Evolutionary conservation across 2,888 invertebrate genomes (phyloP).

Genomic region (Ashinkailepas kermadecensis): DNA sequence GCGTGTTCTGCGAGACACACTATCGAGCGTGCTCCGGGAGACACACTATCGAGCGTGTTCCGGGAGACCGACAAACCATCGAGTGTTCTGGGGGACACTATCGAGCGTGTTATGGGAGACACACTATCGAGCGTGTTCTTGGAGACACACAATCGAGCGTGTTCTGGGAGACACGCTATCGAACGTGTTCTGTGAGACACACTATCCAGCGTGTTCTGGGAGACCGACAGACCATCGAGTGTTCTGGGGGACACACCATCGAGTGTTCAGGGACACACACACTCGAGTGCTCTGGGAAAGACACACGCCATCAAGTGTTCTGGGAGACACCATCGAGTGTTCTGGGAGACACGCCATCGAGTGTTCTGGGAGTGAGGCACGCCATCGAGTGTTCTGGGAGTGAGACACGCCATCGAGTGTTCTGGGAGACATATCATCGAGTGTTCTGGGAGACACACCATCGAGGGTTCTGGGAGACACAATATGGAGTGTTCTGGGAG

Average conservation of each 20-base stretch:
- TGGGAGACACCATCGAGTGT: not conserved
- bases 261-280: not conserved
- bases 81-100: not conserved
- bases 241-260: not conserved
- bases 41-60: not conserved
- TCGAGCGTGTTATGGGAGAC: no score
- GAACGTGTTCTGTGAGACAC: not conserved
- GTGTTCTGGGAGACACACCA: not conserved
- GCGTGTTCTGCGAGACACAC: not conserved
- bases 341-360: not conserved
- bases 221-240: not conserved
- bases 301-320: conserved; percentile 4
- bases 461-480: not conserved
- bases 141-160: not conserved
- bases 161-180: not conserved
- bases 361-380: not conserved
- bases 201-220: not conserved
- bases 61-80: not conserved
- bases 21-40: not conserved
- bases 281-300: no score
- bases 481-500: no score
- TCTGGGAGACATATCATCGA: not conserved
- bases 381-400: no score
- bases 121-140: conserved; percentile 8
- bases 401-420: not conserved